Evolutionary conservation across 2,888 invertebrate species (phyloP), one percentile per base, ranked within the genome.

Genomic region (Clunio marinus): DNA sequence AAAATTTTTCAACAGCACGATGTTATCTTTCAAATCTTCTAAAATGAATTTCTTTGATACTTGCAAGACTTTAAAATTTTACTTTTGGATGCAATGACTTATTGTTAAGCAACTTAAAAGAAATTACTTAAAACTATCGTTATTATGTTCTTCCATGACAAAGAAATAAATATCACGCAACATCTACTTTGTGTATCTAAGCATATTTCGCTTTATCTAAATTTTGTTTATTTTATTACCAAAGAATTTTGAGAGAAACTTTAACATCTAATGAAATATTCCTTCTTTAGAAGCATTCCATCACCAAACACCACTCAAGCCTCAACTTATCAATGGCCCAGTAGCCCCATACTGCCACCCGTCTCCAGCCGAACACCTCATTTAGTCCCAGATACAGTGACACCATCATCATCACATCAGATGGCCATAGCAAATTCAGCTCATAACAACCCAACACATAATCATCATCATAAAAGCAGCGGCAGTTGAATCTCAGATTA

Each of bases 301-400:
- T 82, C 86, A 72, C 80, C 77, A 15, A 66, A 55, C 46, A 79
- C 76, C 71, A 58, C 66, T 77, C 75, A 74, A 77, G 8, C 85
- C 72, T 82, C 83, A 73, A 83, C 87, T 72, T 88, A 89, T 76
- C 88, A 89, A 70, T 91, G 91, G 91, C 89, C 91, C 71, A 87
- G 86, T 70, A 89, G 89, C 77, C 87, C 89, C 71, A 84, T 89
- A 72, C 81, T 90, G 74, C 88, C 89, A 73, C 85, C 88, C 69
- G 83, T 86, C 72, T 83, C 84, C 73, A 85, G 86, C 73, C 82
- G 89, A 74, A 86, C 88, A 73, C 84, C 85, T 71, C 88, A 88
- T 77, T 83, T 88, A 70, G 87, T 88, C 71, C 87, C 88, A 57
- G 88, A 88, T 76, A 86, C 85, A 72, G 77, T 80, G 7, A 72